A percentile compares a stretch with the other conserved stretches of the same genome.
Evolutionary conservation across 2,888 invertebrate genomes (phyloP).

Genomic region (Leptinotarsa haldemani): DNA sequence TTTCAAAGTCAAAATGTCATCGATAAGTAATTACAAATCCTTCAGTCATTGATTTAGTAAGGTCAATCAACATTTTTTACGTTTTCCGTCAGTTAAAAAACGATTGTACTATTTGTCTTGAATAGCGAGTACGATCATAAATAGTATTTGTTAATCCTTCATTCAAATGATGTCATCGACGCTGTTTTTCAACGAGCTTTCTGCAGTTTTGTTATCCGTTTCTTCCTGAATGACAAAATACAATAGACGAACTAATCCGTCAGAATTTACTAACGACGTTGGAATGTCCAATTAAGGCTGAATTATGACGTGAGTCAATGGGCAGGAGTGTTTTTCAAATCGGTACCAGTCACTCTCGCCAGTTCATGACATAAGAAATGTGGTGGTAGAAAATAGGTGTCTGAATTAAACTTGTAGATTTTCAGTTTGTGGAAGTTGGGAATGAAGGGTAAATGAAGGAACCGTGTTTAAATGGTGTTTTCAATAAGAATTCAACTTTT

Average conservation of each 20-base stretch:
- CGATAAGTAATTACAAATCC: too few relatives aligned
- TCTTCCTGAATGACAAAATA: neutral
- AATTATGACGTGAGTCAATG: neutral
- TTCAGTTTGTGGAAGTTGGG: too few relatives aligned
- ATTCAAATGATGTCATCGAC: slow-evolving; percentile 9
- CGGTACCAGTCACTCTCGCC: neutral
- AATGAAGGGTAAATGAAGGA: too few relatives aligned
- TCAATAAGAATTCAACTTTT: too few relatives aligned
- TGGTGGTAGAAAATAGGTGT: neutral
- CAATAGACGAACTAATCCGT: neutral
- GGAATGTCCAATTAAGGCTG: slow-evolving; percentile 4
- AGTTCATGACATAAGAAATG: neutral
- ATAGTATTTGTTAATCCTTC: neutral
- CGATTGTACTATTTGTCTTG: too few relatives aligned
- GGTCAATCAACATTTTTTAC: too few relatives aligned
- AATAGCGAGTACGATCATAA: neutral
- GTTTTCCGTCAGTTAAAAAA: too few relatives aligned
- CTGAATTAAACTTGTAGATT: too few relatives aligned
- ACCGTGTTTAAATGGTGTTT: too few relatives aligned
- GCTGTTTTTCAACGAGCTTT: neutral
- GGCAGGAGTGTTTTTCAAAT: neutral
- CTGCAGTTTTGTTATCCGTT: neutral
- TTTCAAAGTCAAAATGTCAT: too few relatives aligned
- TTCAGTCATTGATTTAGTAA: too few relatives aligned
- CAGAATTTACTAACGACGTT: neutral